Base-by-base conservation (phyloP, 2,797 vertebrate genomes). In the Dromococcyx pavoninus region DNA sequence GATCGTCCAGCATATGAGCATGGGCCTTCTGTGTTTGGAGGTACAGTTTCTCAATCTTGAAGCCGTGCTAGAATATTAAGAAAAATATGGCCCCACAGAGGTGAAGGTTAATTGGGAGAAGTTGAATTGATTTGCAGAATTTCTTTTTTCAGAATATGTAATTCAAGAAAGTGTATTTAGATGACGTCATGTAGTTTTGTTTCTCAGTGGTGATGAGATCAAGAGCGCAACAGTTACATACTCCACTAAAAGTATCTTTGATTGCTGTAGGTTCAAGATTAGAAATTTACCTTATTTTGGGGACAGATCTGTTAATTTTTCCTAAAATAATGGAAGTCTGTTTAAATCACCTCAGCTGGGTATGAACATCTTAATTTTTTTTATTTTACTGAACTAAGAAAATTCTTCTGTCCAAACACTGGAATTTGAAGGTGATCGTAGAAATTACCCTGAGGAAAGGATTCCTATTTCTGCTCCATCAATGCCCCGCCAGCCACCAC, bases 371-470 rank as follows among this genome's bases (percentile, higher is more conserved):
- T 88, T 88, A 94, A 94, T 86, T 89, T 95, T 93, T 48, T 88
- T 94, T 80, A 88, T 96, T 96, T 96, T 84, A 94, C 91, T 94
- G 77, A 94, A 92, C 94, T 93, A 96, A 96, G 95, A 96, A 90
- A 93, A 89, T 97, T 88, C 91, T 96, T 96, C 89, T 96, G 73
- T 96, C 95, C 91, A 93, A 97, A 92, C 94, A 66, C 91, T 97
- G 94, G 84, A 94, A 96, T 96, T 85, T 94, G 62, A 97, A 99
- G 99, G 97, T 94, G 99, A 99, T 79, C 97, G 99, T 96, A 98
- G 99, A 98, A 98, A 97, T 97, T 99, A 98, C 83, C 97, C 98
- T 19, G 99, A 99, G 24, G 99, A 99, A 48, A 97, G 99, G 92
- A 98, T 98, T 57, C 97, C 99, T 73, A 97, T 98, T n/a, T 92